Percentiles rank a stretch among this genome's conserved stretches.
Evolutionary conservation across 2,797 vertebrate species (phyloP).

Genomic region (Emydoidea blandingii): DNA sequence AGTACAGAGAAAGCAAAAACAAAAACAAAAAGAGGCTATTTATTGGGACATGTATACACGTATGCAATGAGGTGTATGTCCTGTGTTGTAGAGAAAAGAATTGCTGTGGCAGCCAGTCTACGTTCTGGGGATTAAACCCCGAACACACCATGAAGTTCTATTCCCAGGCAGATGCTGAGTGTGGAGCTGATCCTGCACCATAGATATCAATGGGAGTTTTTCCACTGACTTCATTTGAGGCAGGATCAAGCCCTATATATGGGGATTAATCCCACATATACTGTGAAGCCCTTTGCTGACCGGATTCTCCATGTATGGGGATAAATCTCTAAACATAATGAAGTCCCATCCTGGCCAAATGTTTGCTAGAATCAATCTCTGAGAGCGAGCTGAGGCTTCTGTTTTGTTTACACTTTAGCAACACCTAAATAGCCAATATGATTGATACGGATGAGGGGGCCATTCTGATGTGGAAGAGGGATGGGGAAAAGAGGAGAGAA

Average conservation of each 20-base stretch:
- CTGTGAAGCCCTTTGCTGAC: not conserved
- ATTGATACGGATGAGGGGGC: not conserved
- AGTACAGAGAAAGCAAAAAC: not conserved
- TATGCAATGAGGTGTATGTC: fast-evolving
- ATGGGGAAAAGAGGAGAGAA: not conserved
- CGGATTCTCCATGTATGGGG: not conserved
- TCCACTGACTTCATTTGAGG: not conserved
- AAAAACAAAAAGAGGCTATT: not conserved
- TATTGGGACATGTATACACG: fast-evolving
- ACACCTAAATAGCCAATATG: not conserved
- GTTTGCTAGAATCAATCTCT: not conserved
- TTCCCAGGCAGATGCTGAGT: not conserved
- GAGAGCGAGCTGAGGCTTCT: not conserved
- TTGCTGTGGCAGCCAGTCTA: fast-evolving
- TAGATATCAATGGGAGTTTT: not conserved
- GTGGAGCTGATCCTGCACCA: not conserved
- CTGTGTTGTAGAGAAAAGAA: not conserved
- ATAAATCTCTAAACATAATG: not conserved
- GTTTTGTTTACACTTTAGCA: not conserved
- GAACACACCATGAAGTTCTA: not conserved
- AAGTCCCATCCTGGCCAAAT: not conserved
- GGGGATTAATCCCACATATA: not conserved
- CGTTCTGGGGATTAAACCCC: not conserved
- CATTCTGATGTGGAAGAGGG: fast-evolving
- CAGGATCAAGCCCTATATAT: not conserved